These are phyloP conservation scores for Sympetrum striolatum DNA, from an alignment of 2,888 invertebrate genomes.

Conservation along the genomic window DNA sequence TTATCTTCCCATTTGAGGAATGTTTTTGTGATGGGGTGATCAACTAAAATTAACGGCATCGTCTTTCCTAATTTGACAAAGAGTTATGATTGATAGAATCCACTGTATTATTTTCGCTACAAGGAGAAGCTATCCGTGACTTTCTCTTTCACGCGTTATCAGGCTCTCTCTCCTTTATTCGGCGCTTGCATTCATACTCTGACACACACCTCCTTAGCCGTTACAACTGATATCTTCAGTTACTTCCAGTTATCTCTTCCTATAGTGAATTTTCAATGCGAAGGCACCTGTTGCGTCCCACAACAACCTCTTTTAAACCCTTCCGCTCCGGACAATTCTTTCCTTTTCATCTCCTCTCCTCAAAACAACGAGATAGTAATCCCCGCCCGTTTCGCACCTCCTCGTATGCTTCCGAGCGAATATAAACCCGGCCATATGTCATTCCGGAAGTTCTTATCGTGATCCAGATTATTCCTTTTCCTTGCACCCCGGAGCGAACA, in stretches of 20 bases:
- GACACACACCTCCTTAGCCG: too few species aligned
- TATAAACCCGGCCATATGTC: slow-evolving; percentile 35
- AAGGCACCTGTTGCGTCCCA: background rate
- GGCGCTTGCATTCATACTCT: too few species aligned
- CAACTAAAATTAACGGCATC: too few species aligned
- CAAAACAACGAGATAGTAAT: background rate
- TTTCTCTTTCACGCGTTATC: too few species aligned
- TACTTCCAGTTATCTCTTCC: background rate
- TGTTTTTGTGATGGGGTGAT: too few species aligned
- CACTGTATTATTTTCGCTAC: too few species aligned
- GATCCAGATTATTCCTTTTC: slow-evolving; percentile 15
- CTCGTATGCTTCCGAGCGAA: slow-evolving; percentile 13
- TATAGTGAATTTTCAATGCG: background rate
- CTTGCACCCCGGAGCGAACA: background rate
- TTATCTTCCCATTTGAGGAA: too few species aligned
- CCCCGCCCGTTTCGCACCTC: background rate
- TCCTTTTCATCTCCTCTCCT: background rate
- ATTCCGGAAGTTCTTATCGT: slow-evolving; percentile 41
- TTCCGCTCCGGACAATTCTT: background rate
- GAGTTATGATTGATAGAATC: too few species aligned
- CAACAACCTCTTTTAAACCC: background rate
- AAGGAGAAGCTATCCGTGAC: too few species aligned
- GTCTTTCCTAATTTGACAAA: too few species aligned
- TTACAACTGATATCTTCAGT: background rate
- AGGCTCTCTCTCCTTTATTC: too few species aligned